Evolutionary conservation across 2,888 invertebrate species (phyloP).

Genomic region (Ametastegia equiseti): DNA sequence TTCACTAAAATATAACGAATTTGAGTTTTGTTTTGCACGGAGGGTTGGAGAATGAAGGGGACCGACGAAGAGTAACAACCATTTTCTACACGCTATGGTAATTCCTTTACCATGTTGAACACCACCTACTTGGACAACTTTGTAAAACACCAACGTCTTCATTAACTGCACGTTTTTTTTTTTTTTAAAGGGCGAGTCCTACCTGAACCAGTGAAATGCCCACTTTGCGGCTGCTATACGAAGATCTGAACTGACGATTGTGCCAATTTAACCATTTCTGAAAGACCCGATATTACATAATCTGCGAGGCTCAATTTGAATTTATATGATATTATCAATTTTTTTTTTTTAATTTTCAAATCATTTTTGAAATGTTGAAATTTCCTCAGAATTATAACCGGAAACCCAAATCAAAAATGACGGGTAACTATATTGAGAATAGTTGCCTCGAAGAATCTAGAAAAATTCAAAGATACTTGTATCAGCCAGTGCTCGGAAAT

Average conservation of each 20-base stretch:
- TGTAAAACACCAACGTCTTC: slow-evolving; percentile 39
- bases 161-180: slow-evolving; percentile 36
- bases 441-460: too few species aligned
- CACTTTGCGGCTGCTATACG: neutral
- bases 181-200: neutral
- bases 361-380: too few species aligned
- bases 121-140: slow-evolving; percentile 25
- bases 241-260: neutral
- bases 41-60: too few species aligned
- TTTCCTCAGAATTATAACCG: too few species aligned
- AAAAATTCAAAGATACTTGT: too few species aligned
- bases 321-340: neutral
- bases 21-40: neutral
- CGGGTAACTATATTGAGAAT: too few species aligned
- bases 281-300: neutral
- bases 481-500: too few species aligned
- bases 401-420: too few species aligned
- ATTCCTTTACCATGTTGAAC: neutral
- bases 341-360: neutral
- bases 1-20: slow-evolving; percentile 10
- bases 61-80: neutral
- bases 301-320: neutral
- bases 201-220: slow-evolving; percentile 11
- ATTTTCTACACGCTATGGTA: slow-evolving; percentile 32
- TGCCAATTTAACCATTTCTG: slow-evolving; percentile 9